phyloP scores from a whole-genome alignment of 2,797 vertebrate species.

The Mormyrops boulengeri region DNA sequence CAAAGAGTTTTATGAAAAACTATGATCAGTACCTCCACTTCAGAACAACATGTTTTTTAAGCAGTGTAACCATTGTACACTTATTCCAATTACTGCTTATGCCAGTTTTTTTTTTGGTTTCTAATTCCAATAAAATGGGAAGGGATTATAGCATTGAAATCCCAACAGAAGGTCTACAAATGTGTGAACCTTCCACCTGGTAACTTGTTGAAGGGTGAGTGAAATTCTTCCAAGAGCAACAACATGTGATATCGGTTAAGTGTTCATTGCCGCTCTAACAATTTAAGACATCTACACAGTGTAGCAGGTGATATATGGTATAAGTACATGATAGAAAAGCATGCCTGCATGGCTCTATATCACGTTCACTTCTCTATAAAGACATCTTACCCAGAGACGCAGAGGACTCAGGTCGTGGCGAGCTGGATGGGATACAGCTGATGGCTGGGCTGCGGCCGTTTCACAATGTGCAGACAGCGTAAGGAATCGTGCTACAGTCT shows the following conservation, averaged over 20 bases:
- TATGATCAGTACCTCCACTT: background rate
- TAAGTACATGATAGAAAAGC: slow-evolving; percentile 56
- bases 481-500: slow-evolving; percentile 36
- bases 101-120: background rate
- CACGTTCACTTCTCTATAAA: slow-evolving; percentile 36
- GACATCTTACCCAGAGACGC: slow-evolving; percentile 39
- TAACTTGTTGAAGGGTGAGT: slow-evolving; percentile 57
- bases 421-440: slow-evolving; percentile 34
- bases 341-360: slow-evolving; percentile 29
- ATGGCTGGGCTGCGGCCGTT: slow-evolving; percentile 13
- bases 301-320: slow-evolving; percentile 58
- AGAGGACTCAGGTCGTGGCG: slow-evolving; percentile 28
- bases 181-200: slow-evolving; percentile 33
- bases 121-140: background rate
- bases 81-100: background rate
- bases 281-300: slow-evolving; percentile 53
- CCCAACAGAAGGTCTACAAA: slow-evolving; percentile 27
- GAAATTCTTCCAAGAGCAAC: slow-evolving; percentile 46
- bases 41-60: background rate
- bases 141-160: background rate
- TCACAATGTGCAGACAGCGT: slow-evolving; percentile 9
- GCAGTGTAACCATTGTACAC: background rate
- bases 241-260: slow-evolving; percentile 68
- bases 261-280: slow-evolving; percentile 54
- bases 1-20: background rate